A percentile compares a stretch with the other conserved stretches of the same genome.
Conservation (phyloP, 2,797 vertebrate species). For the Gymnodraco acuticeps region DNA sequence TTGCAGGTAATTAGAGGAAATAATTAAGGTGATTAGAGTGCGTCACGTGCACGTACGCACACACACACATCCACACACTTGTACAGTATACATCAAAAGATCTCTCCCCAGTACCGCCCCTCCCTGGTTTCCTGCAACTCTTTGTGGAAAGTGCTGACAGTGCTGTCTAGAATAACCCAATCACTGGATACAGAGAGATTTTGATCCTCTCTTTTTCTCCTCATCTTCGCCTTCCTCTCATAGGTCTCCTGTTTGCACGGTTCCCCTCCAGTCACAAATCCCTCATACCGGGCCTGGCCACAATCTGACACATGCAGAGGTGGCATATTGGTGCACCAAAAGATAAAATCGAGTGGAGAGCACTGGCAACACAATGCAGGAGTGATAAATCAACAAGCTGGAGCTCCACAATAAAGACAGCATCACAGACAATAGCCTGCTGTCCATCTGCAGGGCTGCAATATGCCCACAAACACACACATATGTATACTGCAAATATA, state of each 20-base stretch:
- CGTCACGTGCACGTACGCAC: constrained; percentile 79
- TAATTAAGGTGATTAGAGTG: constrained; percentile 99
- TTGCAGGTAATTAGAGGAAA: constrained; percentile 99
- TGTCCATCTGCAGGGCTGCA: constrained; percentile 49
- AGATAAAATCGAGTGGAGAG: constrained; percentile 72
- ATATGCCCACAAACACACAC: constrained; percentile 19
- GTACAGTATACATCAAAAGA: constrained; percentile 88
- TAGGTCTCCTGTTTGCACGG: constrained; percentile 56
- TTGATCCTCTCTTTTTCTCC: constrained; percentile 61
- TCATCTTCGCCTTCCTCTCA: constrained; percentile 64
- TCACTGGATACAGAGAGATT: constrained; percentile 68
- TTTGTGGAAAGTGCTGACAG: constrained; percentile 91
- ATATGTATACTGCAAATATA: constrained; percentile 2
- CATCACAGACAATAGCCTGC: constrained; percentile 68
- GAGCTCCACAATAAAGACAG: constrained; percentile 65
- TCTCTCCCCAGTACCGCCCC: constrained; percentile 73
- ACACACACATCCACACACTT: constrained; percentile 22
- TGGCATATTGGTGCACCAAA: constrained; percentile 76
- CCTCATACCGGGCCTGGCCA: constrained; percentile 60
- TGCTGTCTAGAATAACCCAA: constrained; percentile 78
- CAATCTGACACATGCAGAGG: constrained; percentile 80
- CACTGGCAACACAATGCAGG: constrained; percentile 74
- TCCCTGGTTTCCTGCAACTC: constrained; percentile 85
- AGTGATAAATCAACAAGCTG: constrained; percentile 80
- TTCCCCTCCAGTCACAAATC: constrained; percentile 78